A percentile compares a stretch with the other conserved stretches of the same genome.
Evolutionary conservation across 2,888 invertebrate species (phyloP).

Genomic region (Catocala fraxini): DNA sequence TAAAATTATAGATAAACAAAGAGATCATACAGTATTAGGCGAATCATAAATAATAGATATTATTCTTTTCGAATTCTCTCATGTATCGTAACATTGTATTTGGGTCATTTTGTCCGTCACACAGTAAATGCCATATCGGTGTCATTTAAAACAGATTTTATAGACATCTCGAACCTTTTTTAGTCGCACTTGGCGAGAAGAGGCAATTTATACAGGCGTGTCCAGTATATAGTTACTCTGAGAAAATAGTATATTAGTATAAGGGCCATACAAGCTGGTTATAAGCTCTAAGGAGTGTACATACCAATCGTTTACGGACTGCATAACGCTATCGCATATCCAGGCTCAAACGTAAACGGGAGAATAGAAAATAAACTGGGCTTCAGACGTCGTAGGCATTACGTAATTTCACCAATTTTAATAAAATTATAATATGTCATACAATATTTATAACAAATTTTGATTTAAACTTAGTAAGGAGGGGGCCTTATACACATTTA

Average conservation of each 20-base stretch:
- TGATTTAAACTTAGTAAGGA: constrained; percentile 16
- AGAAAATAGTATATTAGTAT: neutral
- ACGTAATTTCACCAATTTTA: constrained; percentile 37
- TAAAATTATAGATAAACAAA: no score
- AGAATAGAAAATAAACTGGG: constrained; percentile 55
- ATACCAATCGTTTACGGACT: constrained; percentile 66
- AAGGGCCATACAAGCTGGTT: constrained; percentile 19
- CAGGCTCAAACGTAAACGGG: constrained; percentile 72
- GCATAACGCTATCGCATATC: constrained; percentile 68
- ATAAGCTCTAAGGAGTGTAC: constrained; percentile 52
- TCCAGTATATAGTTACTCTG: neutral
- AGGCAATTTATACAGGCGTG: no score
- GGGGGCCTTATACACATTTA: constrained; percentile 5
- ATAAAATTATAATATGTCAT: constrained; percentile 33
- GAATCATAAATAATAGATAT: no score
- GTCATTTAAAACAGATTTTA: no score
- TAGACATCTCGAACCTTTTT: no score
- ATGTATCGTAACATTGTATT: no score
- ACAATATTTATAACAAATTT: constrained; percentile 26
- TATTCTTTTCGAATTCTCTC: no score
- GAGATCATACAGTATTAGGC: no score
- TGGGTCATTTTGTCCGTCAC: no score
- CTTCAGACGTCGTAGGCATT: constrained; percentile 43
- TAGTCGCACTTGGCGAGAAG: no score
- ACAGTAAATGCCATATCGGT: no score